Conservation (phyloP, 2,797 vertebrate genomes). For the Lagodon rhomboides region DNA sequence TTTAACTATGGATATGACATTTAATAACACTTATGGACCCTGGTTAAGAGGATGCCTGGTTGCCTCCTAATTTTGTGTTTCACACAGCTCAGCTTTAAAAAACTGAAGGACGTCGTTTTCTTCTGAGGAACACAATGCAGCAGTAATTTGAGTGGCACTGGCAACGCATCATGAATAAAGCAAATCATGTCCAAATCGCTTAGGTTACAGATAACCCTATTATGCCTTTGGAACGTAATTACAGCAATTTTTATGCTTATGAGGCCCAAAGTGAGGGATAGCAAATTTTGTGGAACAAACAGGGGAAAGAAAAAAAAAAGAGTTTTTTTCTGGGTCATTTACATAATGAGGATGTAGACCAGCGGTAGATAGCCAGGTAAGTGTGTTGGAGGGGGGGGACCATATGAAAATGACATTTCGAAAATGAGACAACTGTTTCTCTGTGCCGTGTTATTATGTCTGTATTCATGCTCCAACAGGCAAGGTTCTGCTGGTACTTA, state of each 20-base stretch:
- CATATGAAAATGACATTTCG: slow-evolving; percentile 44
- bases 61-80: slow-evolving; percentile 5
- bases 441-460: not conserved
- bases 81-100: not conserved
- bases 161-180: slow-evolving; percentile 43
- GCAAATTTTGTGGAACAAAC: slow-evolving; percentile 51
- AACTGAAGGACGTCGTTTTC: slow-evolving; percentile 21
- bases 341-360: slow-evolving; percentile 62
- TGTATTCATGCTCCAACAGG: slow-evolving; percentile 13
- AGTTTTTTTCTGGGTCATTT: slow-evolving; percentile 38
- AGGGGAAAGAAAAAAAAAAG: slow-evolving; percentile 12
- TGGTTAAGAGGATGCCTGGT: not conserved
- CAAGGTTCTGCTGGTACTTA: slow-evolving; percentile 8
- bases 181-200: slow-evolving; percentile 60
- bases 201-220: slow-evolving; percentile 55
- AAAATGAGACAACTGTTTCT: slow-evolving; percentile 47
- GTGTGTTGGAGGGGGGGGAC: slow-evolving; percentile 2
- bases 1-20: not conserved
- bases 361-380: slow-evolving; percentile 26
- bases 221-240: slow-evolving; percentile 59
- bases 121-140: slow-evolving; percentile 24
- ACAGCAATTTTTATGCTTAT: slow-evolving; percentile 44
- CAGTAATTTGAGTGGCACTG: slow-evolving; percentile 56
- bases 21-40: not conserved
- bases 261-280: slow-evolving; percentile 50